Evolutionary conservation across 1,140 invertebrate species (phyloP), one percentile per base, ranked within the genome.

Genomic region (Melipona quadrifasciata): DNA sequence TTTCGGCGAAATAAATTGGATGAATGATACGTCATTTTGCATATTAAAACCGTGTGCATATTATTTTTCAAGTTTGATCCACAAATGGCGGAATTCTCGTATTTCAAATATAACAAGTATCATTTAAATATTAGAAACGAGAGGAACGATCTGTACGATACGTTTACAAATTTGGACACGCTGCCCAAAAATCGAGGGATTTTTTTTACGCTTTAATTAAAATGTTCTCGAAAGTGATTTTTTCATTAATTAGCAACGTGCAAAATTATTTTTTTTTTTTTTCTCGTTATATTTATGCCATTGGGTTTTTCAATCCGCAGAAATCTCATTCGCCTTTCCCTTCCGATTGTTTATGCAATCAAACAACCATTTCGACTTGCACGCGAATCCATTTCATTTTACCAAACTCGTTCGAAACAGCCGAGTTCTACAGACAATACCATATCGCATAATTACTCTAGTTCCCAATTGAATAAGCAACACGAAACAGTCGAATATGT

Each of bases 381-480:
- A 19, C 57, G 4, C 24, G 21, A 61, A 57, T 39, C 31, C 34
- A 39, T 76, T 61, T 34, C 6, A 19, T 76, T 47, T 34, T n/a
- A 61, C 10, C 57, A 6, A 76, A 39, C 34, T 47, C 61, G 61
- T 61, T 61, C 34, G 24, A 39, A 61, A 61, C 57, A 61, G 14
- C 31, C 14, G 24, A 39, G 34, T 58, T 61, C 16, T 39, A 58
- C 57, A 39, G 34, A 47, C 74, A 61, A 47, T 47, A 10, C 8
- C 34, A 58, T 76, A 76, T 76, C 34, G 34, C 24, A 47, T 76
- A 39, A 76, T 61, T 61, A 39, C 31, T 24, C 24, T 76, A 61
- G 57, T 24, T 19, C 57, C 24, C 24, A 76, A 76, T 76, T 76
- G 34, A 76, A 76, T 76, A 34, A 34, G 27, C 74, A 47, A 61